Base-by-base conservation (phyloP, 2,797 vertebrate species). In the Vireo griseus region DNA sequence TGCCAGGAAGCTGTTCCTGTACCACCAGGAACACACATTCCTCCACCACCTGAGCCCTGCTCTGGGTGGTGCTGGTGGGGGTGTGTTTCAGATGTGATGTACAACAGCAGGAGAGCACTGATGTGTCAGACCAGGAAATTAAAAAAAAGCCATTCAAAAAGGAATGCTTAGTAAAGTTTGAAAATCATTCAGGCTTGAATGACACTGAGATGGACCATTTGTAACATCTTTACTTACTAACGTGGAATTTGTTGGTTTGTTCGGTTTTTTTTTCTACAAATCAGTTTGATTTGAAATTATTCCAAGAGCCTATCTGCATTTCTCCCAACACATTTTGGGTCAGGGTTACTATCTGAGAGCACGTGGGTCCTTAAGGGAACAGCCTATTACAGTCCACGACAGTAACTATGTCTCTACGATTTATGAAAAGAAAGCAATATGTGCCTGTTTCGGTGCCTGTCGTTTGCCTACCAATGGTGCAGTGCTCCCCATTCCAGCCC, bases 401-500 rank as follows among this genome's bases (percentile, higher is more conserved):
- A 97, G 81, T 94, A 97, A 98, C 98, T 98, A 98, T 97, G 96
- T 97, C 88, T 98, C 98, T 98, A 98, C 98, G 94, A 98, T 97
- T 98, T 98, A 98, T 98, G 98, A 98, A 97, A 98, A 98, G 98
- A 98, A 98, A 98, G 98, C 98, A 97, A 96, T 98, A 98, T 98
- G 98, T 98, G 98, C 97, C 97, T 98, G 98, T 98, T 98, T 98
- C 96, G 97, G 97, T 98, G 98, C 97, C 98, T 97, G 98, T 97
- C 97, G 97, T 98, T 98, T 98, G 98, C 99, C 98, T 98, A 99
- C 99, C 99, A 94, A 99, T 99, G 98, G 99, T 99, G 98, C 99
- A 99, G 98, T 99, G 99, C 98, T 99, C 99, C 98, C 99, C 99
- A 97, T 99, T 99, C 99, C 99, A 99, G 98, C 99, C 99, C 98